A percentile compares a stretch with the other conserved stretches of the same genome.
Conservation (phyloP, 2,113 vertebrate species). For the Bothrops jararaca region DNA sequence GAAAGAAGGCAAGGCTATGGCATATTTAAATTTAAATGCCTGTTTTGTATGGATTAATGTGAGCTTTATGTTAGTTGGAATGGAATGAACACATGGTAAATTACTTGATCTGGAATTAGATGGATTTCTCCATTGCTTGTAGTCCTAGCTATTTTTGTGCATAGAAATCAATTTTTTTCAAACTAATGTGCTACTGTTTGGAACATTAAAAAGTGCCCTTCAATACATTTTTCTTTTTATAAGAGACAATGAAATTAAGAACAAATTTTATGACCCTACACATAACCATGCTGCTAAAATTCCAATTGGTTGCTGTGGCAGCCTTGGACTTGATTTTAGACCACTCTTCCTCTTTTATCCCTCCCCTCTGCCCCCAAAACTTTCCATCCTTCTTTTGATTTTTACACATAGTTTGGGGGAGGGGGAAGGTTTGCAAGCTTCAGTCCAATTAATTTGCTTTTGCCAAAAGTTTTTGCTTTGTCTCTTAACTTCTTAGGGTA, state of each 20-base stretch:
- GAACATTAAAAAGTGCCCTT: slow-evolving; percentile 44
- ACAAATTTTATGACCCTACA: neutral
- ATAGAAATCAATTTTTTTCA: slow-evolving; percentile 42
- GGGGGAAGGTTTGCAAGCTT: neutral
- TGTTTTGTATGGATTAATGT: neutral
- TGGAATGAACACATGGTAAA: neutral
- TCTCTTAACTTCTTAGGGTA: slow-evolving; percentile 57
- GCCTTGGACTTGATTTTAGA: too few relatives aligned
- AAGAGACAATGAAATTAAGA: slow-evolving; percentile 37
- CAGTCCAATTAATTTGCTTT: slow-evolving; percentile 22
- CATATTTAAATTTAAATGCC: neutral
- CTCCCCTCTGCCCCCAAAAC: too few relatives aligned
- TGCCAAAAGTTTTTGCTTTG: slow-evolving; percentile 45
- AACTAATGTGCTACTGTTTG: slow-evolving; percentile 48
- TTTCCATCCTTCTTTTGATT: neutral
- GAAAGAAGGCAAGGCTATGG: neutral
- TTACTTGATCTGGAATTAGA: neutral
- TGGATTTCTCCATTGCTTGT: neutral
- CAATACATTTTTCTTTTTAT: slow-evolving; percentile 44
- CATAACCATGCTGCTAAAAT: neutral
- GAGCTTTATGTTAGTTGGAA: neutral
- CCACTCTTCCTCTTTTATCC: too few relatives aligned
- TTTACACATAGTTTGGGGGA: neutral
- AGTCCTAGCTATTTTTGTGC: slow-evolving; percentile 35
- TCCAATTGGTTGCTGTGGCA: neutral